Conservation (phyloP, 2,113 vertebrate genomes). For the Sturnus vulgaris region DNA sequence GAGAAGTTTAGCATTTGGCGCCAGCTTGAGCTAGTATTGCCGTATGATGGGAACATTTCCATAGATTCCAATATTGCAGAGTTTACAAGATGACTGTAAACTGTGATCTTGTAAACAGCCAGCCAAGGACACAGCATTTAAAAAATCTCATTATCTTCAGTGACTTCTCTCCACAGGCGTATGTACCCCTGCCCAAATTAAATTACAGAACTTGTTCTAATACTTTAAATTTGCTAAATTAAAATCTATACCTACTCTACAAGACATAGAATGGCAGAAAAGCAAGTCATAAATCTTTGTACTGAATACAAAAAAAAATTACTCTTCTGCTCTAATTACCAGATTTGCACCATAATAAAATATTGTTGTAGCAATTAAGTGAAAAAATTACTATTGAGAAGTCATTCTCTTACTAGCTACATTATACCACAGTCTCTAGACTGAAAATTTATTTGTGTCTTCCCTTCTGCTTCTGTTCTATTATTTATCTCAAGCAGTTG, state of each 20-base stretch:
- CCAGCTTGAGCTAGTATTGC: not conserved
- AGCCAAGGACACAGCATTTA: not conserved
- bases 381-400: not conserved
- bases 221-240: not conserved
- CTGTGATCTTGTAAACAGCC: not conserved
- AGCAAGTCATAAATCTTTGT: not conserved
- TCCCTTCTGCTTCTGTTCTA: not conserved
- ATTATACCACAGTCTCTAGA: not conserved
- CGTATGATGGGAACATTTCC: not conserved
- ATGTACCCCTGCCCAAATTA: not conserved
- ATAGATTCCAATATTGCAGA: not conserved
- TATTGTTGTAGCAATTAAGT: not conserved
- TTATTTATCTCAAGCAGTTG: not conserved
- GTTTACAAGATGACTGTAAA: not conserved
- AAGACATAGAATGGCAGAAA: not conserved
- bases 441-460: not conserved
- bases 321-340: not conserved
- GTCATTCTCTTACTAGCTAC: not conserved
- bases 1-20: not conserved
- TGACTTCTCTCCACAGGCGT: not conserved
- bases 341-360: not conserved
- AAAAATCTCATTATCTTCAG: not conserved
- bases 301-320: not conserved
- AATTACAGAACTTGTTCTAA: not conserved
- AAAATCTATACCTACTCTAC: not conserved